These are phyloP conservation scores for Drosophila phalerata DNA, from an alignment of 2,888 invertebrate species.

Conservation along the genomic window DNA sequence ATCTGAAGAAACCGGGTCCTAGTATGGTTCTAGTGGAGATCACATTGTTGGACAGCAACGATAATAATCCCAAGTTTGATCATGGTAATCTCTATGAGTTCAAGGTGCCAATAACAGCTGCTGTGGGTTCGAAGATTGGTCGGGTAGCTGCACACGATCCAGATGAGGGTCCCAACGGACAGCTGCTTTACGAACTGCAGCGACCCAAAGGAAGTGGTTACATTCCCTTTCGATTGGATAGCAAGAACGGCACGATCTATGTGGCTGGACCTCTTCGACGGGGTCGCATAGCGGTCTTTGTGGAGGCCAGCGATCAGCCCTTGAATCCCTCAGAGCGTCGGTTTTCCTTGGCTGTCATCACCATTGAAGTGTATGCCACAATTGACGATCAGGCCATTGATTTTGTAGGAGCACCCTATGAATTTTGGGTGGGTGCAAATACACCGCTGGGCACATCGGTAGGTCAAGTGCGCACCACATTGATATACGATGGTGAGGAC, in stretches of 20 bases:
- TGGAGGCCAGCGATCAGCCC: slow-evolving; percentile 93
- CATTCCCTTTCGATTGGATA: slow-evolving; percentile 90
- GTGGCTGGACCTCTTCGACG: slow-evolving; percentile 89
- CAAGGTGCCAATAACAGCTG: slow-evolving; percentile 89
- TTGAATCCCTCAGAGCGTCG: slow-evolving; percentile 93
- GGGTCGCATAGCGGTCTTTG: slow-evolving; percentile 92
- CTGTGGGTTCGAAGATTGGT: slow-evolving; percentile 91
- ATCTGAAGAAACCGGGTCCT: slow-evolving; percentile 77
- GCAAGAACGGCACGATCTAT: slow-evolving; percentile 89
- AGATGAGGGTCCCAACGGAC: slow-evolving; percentile 89
- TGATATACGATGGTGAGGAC: slow-evolving; percentile 89
- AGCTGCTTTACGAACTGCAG: slow-evolving; percentile 91
- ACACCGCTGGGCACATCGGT: slow-evolving; percentile 94
- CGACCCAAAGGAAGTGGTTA: slow-evolving; percentile 89
- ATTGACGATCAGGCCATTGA: slow-evolving; percentile 88
- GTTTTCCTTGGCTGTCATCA: slow-evolving; percentile 93
- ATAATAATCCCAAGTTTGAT: slow-evolving; percentile 95
- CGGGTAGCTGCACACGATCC: slow-evolving; percentile 93
- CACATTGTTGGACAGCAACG: slow-evolving; percentile 94
- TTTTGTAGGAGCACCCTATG: slow-evolving; percentile 94
- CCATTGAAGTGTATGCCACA: slow-evolving; percentile 89
- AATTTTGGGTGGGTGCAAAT: slow-evolving; percentile 96
- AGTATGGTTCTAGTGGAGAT: slow-evolving; percentile 92
- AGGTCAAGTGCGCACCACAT: slow-evolving; percentile 92
- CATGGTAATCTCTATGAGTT: slow-evolving; percentile 94